Base-by-base conservation (phyloP, 2,797 vertebrate species). In the Taenioides sp. region DNA sequence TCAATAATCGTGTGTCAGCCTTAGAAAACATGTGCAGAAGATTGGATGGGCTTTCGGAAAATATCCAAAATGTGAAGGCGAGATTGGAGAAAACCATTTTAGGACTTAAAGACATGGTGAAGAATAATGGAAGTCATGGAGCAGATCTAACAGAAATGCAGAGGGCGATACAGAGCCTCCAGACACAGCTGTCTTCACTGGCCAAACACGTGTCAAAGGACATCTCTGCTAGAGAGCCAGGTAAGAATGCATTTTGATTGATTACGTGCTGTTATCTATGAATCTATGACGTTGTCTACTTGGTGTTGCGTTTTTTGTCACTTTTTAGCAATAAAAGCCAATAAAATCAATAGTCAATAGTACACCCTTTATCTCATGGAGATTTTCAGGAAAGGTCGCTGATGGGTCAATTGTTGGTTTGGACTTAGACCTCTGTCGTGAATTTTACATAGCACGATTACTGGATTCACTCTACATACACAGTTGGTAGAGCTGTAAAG, bases 11-110 rank as follows among this genome's bases (percentile, higher is more conserved):
- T 60, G 90, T 98, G n/a, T 85, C 75, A 0, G 89, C 55, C 1
- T 78, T 98, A 69, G 97, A 98, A 86, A 92, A 93, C 58, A 76
- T 88, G n/a, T 97, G 96, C 1, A 84, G 84, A 81, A 91, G 87
- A 73, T 78, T 96, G 72, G 94, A 97, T 14, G 89, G 85, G 0
- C 82, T 96, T 70, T 94, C 95, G 0, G 90, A 74, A 7, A 93
- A 89, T 74, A 88, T 97, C 73, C 92, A 90, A 74, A 89, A 88
- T 61, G 90, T 96, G 72, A 96, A 94, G 79, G 95, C 96, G 0
- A 94, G 92, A 4, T 82, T 98, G 77, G 92, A 93, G 81, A 95
- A 86, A 76, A 94, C 96, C 0, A 83, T 98, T 23, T 89, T 80
- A 37, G 91, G 91, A 70, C 89, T 98, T 63, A 93, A 87, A 93